Conservation (phyloP, 1,140 invertebrate species). For the Eurosta solidaginis region DNA sequence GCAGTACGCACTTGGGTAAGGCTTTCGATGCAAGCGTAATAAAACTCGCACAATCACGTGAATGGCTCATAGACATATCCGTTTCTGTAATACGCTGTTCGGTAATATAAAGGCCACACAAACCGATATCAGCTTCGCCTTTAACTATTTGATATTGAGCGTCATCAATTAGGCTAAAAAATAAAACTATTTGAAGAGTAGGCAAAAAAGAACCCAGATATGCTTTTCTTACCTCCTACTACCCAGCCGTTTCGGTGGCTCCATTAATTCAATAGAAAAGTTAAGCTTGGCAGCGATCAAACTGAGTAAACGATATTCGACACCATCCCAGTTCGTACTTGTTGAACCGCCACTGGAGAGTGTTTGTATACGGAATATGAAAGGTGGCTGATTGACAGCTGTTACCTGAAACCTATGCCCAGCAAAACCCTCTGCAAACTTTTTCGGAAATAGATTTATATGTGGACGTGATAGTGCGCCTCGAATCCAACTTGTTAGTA, state of each 20-base stretch:
- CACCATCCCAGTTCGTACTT: conserved; percentile 63
- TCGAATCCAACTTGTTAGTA: conserved; percentile 70
- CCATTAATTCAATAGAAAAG: conserved; percentile 70
- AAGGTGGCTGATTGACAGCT: conserved; percentile 71
- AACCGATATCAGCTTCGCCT: conserved; percentile 65
- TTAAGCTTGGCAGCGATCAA: conserved; percentile 68
- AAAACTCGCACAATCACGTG: conserved; percentile 74
- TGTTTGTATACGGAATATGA: conserved; percentile 67
- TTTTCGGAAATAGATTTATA: conserved; percentile 69
- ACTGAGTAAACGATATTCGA: conserved; percentile 69
- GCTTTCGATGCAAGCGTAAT: conserved; percentile 75
- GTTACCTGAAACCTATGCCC: conserved; percentile 72
- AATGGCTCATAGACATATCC: conserved; percentile 67
- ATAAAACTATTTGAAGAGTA: not conserved
- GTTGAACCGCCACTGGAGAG: conserved; percentile 43
- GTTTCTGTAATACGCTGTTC: conserved; percentile 62
- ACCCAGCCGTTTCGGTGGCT: conserved; percentile 58
- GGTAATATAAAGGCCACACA: conserved; percentile 72
- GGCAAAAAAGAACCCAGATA: too few relatives aligned
- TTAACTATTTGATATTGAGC: conserved; percentile 52
- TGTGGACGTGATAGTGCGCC: conserved; percentile 65
- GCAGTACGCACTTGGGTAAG: conserved; percentile 66
- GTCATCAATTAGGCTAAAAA: conserved; percentile 62
- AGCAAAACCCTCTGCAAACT: conserved; percentile 69
- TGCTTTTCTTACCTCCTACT: conserved; percentile 63